Evolutionary conservation across 2,888 invertebrate species (phyloP), one percentile per base, ranked within the genome.

Genomic region (Dichetophora obliterata): DNA sequence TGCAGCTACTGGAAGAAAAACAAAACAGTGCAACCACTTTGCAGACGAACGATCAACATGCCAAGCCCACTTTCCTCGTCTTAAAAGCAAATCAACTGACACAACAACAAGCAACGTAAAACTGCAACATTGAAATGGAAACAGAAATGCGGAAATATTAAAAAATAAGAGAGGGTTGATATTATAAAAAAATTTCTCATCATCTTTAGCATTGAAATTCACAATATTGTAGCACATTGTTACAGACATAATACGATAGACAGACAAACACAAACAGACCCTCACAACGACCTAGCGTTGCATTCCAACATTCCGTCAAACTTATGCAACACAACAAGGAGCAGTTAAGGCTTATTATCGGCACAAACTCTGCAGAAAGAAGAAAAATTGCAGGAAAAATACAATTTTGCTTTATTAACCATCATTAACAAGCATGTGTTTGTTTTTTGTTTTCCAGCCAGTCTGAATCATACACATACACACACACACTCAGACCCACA

Each of bases 1-100:
- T 48, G 73, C 50, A 50, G 52, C 34, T 27, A 65, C 63, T 71
- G 71, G 5, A 34, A 57, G 71, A 16, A 37, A 22, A 37, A 57
- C 54, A 57, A 70, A 54, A 43, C 71, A 57, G 34, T 54, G 34
- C 19, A 70, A 37, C 57, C 54, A 22, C 24, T 24, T 37, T 63
- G 37, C 5, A 16, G 37, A 59, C 22, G 59, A 27, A 59, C 22
- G n/a, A 37, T 19, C 50, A n/a, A 24, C 27, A 19, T 34, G 43
- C 34, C 66, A 70, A 54, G 54, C 52, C 69, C 34, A 70, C 54
- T 70, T 19, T 9, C 3, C 31, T 50, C 14, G 24, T 66, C 27
- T n/a, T 14, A 22, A 59, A 11, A 11, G 57, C 3, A 22, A 59
- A 22, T 59, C 24, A 22, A 59, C 22, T 24, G 57, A 59, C 19